Percentiles rank a stretch among this genome's conserved stretches.
phyloP scores from a whole-genome alignment of 1,140 invertebrate genomes.

The Diabrotica virgifera region DNA sequence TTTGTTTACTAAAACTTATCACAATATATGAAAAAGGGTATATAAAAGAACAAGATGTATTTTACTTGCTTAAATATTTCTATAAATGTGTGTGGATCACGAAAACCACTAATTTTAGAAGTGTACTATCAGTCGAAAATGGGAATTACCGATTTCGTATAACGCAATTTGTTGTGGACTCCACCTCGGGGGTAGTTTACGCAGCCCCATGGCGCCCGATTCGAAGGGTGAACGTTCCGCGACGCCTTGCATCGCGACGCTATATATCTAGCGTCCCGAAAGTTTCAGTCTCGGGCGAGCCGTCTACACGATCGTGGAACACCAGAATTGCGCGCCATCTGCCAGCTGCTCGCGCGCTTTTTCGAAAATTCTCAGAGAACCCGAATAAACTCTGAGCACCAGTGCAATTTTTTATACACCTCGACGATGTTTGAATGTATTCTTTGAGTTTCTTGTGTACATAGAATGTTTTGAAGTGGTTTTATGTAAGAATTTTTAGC shows the following conservation, averaged over 20 bases:
- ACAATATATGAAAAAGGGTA: too few relatives aligned
- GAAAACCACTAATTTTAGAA: neutral
- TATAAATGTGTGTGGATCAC: too few relatives aligned
- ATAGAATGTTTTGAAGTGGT: slow-evolving; percentile 17
- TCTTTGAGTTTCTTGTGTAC: slow-evolving; percentile 18
- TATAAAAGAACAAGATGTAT: too few relatives aligned
- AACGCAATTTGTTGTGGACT: slow-evolving; percentile 9
- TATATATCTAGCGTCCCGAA: slow-evolving; percentile 5
- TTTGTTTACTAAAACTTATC: too few relatives aligned
- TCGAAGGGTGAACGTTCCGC: slow-evolving; percentile 12
- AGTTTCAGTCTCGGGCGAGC: slow-evolving; percentile 12
- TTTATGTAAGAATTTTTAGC: slow-evolving; percentile 7
- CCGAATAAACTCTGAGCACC: neutral
- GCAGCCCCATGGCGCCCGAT: slow-evolving; percentile 10
- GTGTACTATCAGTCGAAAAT: neutral
- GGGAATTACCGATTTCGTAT: neutral
- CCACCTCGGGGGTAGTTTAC: slow-evolving; percentile 5
- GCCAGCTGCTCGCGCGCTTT: slow-evolving; percentile 5
- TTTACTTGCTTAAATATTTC: too few relatives aligned
- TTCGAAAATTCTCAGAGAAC: neutral
- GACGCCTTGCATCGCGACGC: slow-evolving; percentile 4
- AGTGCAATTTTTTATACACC: slow-evolving; percentile 15
- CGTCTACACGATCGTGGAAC: neutral
- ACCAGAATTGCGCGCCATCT: neutral
- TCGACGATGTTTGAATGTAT: slow-evolving; percentile 12